These are phyloP conservation scores for Erinaceus europaeus DNA, from an alignment of 2,113 vertebrate genomes.

Conservation along the genomic window DNA sequence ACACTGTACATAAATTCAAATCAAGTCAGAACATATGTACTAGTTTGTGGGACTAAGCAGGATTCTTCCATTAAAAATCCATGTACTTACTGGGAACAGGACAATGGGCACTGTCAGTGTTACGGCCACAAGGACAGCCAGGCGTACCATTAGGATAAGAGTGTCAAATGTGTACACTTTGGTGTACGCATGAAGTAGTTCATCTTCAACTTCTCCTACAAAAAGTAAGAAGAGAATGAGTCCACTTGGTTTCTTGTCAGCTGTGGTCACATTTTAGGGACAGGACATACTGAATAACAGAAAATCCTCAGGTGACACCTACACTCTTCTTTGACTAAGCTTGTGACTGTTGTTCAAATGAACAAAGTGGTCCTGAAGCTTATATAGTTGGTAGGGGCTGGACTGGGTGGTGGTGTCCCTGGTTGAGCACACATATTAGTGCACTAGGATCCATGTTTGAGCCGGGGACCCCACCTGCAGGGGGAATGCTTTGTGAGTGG, in stretches of 20 bases:
- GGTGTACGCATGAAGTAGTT: constrained; percentile 95
- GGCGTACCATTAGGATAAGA: constrained; percentile 90
- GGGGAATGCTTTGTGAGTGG: too few species aligned
- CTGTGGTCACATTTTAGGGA: not conserved
- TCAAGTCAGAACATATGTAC: not conserved
- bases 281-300: not conserved
- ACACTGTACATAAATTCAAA: not conserved
- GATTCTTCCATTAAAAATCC: not conserved
- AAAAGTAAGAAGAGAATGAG: constrained; percentile 14
- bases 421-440: too few species aligned
- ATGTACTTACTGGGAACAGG: constrained; percentile 94
- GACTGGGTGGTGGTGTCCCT: too few species aligned
- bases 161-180: constrained; percentile 94
- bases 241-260: not conserved
- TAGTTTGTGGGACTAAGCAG: fast-evolving
- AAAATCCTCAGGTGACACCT: not conserved
- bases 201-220: constrained; percentile 93
- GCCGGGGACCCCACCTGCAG: too few species aligned
- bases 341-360: not conserved
- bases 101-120: constrained; percentile 96
- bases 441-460: too few species aligned
- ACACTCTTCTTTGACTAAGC: too few species aligned
- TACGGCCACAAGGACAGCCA: constrained; percentile 96
- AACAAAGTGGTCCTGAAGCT: not conserved
- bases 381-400: too few species aligned